phyloP scores from a whole-genome alignment of 2,113 vertebrate species.

The Scopus umbretta region DNA sequence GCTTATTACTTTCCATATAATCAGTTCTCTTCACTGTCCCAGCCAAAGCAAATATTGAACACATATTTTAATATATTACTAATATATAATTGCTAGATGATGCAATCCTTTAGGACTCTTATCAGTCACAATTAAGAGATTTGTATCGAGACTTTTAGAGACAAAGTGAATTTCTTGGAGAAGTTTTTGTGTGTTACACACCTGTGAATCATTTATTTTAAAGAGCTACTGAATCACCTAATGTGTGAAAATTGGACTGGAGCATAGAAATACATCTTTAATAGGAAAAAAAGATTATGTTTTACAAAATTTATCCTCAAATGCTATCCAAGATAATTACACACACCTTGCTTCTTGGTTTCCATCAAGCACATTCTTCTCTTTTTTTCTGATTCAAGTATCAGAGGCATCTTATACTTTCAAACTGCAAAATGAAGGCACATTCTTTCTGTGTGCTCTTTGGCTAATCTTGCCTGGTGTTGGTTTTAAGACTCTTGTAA shows the following conservation, averaged over 20 bases:
- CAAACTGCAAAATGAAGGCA: neutral
- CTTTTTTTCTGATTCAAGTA: neutral
- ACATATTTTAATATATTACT: neutral
- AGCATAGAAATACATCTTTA: neutral
- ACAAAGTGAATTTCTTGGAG: neutral
- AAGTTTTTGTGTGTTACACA: neutral
- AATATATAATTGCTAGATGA: neutral
- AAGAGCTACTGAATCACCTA: neutral
- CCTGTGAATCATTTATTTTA: neutral
- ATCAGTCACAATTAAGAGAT: neutral
- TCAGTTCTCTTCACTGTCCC: neutral
- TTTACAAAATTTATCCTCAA: neutral
- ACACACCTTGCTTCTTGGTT: neutral
- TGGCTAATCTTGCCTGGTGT: neutral
- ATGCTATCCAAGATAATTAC: neutral
- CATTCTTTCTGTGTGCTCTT: neutral
- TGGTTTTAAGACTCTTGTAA: neutral
- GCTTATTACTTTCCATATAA: neutral
- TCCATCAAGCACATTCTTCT: neutral
- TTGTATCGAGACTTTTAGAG: neutral
- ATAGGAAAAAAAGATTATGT: neutral
- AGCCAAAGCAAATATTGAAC: neutral
- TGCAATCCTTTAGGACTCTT: neutral
- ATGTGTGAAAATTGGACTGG: neutral
- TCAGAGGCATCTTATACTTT: neutral